Percentiles rank a stretch among this genome's conserved stretches.
Conservation (phyloP, 2,888 invertebrate genomes). For the Aromia moschata region DNA sequence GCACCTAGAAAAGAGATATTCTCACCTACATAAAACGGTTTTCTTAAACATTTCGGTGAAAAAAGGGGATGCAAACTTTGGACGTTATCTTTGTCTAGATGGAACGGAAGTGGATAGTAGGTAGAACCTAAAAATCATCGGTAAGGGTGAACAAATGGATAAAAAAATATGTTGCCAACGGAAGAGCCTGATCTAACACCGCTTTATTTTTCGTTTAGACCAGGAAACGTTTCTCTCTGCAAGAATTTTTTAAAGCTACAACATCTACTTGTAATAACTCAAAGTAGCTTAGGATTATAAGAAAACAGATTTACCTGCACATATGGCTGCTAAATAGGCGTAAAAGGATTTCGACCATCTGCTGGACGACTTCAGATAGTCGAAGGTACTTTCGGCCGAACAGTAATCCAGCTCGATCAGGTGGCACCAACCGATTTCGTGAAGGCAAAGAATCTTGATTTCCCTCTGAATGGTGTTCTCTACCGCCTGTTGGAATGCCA, state of each 20-base stretch:
- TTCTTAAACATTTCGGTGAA: background rate
- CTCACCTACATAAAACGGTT: slow-evolving; percentile 62
- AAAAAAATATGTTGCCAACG: too few relatives aligned
- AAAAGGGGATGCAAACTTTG: too few relatives aligned
- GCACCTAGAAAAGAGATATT: slow-evolving; percentile 42
- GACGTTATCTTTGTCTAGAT: too few relatives aligned
- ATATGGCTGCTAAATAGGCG: slow-evolving; percentile 68
- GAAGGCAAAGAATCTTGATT: slow-evolving; percentile 68
- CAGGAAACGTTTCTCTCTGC: too few relatives aligned
- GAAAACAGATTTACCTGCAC: slow-evolving; percentile 51
- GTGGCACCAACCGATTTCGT: slow-evolving; percentile 75
- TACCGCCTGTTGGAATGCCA: slow-evolving; percentile 68
- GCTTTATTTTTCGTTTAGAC: too few relatives aligned
- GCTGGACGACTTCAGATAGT: slow-evolving; percentile 68
- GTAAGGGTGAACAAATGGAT: too few relatives aligned
- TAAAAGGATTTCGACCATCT: slow-evolving; percentile 75
- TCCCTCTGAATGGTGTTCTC: slow-evolving; percentile 71
- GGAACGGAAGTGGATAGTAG: too few relatives aligned
- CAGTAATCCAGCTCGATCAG: slow-evolving; percentile 70
- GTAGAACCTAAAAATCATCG: too few relatives aligned
- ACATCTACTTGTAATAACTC: too few relatives aligned
- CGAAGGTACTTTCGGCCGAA: slow-evolving; percentile 65
- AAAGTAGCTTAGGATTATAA: too few relatives aligned
- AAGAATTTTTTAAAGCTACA: too few relatives aligned
- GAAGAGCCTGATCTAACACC: too few relatives aligned